phyloP scores from a whole-genome alignment of 2,113 vertebrate genomes.

The Meriones unguiculatus region DNA sequence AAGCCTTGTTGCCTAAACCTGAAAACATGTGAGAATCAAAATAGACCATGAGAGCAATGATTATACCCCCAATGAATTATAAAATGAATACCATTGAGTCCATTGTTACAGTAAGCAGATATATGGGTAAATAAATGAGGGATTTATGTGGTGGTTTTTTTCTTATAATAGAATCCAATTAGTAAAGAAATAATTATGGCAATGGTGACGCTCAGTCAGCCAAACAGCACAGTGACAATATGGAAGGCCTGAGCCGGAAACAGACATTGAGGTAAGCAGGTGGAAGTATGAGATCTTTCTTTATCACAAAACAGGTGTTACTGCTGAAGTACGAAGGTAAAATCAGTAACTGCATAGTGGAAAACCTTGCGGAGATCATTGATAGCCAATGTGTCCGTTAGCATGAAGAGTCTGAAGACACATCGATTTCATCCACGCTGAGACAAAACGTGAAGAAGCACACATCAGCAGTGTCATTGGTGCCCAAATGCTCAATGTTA shows the following conservation, averaged over 20 bases:
- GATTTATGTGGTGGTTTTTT: not conserved
- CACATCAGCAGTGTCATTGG: not conserved
- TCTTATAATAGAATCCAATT: not conserved
- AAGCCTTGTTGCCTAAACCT: not conserved
- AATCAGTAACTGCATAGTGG: not conserved
- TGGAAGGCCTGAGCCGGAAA: not conserved
- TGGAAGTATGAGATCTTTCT: not conserved
- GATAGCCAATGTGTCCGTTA: not conserved
- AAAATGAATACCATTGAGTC: not conserved
- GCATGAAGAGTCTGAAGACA: not conserved
- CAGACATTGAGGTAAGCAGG: not conserved
- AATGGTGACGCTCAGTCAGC: not conserved
- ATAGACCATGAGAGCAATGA: not conserved
- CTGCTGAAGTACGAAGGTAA: not conserved
- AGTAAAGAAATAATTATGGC: not conserved
- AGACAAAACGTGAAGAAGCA: not conserved
- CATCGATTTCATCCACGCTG: not conserved
- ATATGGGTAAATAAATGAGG: not conserved
- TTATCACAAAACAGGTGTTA: not conserved
- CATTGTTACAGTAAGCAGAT: not conserved
- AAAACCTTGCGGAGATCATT: not conserved
- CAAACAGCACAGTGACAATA: not conserved
- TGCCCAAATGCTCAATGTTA: not conserved
- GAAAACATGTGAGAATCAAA: not conserved
- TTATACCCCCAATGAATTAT: not conserved